phyloP scores from a whole-genome alignment of 2,797 vertebrate genomes.

The Leptatherina wallacei region DNA sequence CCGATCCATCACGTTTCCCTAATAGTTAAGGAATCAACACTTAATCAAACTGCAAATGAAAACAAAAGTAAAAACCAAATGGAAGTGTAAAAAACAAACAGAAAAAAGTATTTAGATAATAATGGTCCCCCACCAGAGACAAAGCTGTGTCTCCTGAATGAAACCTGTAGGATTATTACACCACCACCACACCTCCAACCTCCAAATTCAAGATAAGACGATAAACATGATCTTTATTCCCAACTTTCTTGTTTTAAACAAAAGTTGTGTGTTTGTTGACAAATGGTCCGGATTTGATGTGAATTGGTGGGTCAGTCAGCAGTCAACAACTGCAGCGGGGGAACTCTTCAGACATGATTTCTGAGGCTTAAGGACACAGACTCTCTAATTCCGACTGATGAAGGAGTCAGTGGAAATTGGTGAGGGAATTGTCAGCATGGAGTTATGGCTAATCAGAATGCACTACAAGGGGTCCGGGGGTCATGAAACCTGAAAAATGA shows the following conservation, averaged over 20 bases:
- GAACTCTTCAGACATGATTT: background rate
- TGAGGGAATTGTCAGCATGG: background rate
- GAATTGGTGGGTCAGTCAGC: background rate
- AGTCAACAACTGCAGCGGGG: background rate
- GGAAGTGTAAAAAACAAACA: background rate
- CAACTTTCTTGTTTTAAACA: background rate
- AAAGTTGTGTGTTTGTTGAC: background rate
- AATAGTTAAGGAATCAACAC: background rate
- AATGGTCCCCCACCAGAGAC: background rate
- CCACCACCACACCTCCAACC: no score
- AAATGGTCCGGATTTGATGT: background rate
- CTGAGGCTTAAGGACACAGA: no score
- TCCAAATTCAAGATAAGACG: background rate
- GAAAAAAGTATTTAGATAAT: background rate
- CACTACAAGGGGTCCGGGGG: background rate
- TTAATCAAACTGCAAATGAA: background rate
- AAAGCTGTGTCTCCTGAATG: background rate
- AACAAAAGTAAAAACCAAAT: background rate
- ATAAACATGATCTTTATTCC: background rate
- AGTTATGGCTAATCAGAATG: background rate
- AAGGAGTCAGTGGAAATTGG: background rate
- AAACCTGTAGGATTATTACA: no score
- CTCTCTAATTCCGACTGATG: no score
- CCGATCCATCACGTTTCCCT: background rate
- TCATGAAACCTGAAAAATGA: background rate